Evolutionary conservation across 2,797 vertebrate species (phyloP), one percentile per base, ranked within the genome.

Genomic region (Dallia pectoralis): DNA sequence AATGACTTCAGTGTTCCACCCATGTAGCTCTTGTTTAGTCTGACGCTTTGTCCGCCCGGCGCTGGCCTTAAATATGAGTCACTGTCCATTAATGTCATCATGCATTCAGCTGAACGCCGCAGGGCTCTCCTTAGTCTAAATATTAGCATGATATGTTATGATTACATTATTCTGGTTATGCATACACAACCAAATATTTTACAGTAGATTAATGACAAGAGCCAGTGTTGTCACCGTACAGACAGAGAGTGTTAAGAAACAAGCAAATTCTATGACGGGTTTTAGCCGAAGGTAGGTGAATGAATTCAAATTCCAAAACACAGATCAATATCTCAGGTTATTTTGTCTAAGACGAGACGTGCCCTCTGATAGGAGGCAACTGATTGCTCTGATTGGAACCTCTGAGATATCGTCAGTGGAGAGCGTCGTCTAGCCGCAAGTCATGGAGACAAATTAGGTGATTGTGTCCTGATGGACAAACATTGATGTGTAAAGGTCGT

Each of bases 11-110:
- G 44, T 47, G 59, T 65, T 69, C 47, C 29, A 77, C 65, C 22
- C 27, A 25, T 47, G 49, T 49, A 22, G 3, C 25, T 62, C 71
- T 2, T 84, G 85, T 86, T 85, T 84, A 82, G 84, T 84, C 84
- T 85, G 61, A 22, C 40, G 65, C 2, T 66, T 3, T 59, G 22
- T 59, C 16, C 29, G 19, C 7, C 62, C 15, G 19, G 18, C 8
- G 71, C 75, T 3, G 32, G 59, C 64, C 73, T 68, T 49, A 19
- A 76, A 33, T 12, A 48, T 87, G 85, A 89, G 61, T 88, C 85
- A 84, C 53, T n/a, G 19, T 3, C 33, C 74, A 56, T 79, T 75
- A 25, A 53, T 33, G 47, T 53, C 51, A 59, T 64, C 62, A 80
- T 74, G 64, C 74, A 62, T 77, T 77, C 0, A 18, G 59, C 40